phyloP scores from a whole-genome alignment of 2,888 invertebrate species.

The Temnothorax ravouxi region DNA sequence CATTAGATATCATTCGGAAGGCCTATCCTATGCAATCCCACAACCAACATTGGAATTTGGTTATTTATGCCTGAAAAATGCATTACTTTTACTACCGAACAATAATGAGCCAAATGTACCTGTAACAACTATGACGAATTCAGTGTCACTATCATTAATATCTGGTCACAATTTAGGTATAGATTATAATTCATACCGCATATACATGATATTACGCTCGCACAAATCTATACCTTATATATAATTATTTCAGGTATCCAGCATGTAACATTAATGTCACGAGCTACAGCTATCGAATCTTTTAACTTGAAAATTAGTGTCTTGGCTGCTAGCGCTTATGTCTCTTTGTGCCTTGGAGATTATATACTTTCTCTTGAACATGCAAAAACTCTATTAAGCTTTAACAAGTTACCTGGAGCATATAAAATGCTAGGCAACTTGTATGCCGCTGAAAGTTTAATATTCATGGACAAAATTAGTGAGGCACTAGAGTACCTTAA shows the following conservation, averaged over 20 bases:
- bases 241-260: conserved; percentile 69
- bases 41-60: conserved; percentile 96
- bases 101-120: conserved; percentile 79
- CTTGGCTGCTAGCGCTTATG: conserved; percentile 94
- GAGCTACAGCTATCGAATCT: conserved; percentile 77
- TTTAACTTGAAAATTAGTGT: conserved; percentile 88
- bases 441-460: conserved; percentile 95
- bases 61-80: conserved; percentile 95
- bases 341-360: conserved; percentile 94
- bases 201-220: not conserved
- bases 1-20: conserved; percentile 88
- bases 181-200: not conserved
- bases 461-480: conserved; percentile 92
- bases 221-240: not conserved
- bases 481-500: conserved; percentile 95
- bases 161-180: conserved; percentile 73
- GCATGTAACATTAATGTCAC: conserved; percentile 74
- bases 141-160: conserved; percentile 76
- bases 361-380: conserved; percentile 93
- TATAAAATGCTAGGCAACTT: conserved; percentile 94
- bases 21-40: conserved; percentile 94
- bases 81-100: conserved; percentile 90
- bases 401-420: conserved; percentile 91
- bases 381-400: conserved; percentile 91
- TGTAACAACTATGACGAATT: conserved; percentile 69